Evolutionary conservation across 2,888 invertebrate species (phyloP), one percentile per base, ranked within the genome.

Genomic region (Drosophila dives): DNA sequence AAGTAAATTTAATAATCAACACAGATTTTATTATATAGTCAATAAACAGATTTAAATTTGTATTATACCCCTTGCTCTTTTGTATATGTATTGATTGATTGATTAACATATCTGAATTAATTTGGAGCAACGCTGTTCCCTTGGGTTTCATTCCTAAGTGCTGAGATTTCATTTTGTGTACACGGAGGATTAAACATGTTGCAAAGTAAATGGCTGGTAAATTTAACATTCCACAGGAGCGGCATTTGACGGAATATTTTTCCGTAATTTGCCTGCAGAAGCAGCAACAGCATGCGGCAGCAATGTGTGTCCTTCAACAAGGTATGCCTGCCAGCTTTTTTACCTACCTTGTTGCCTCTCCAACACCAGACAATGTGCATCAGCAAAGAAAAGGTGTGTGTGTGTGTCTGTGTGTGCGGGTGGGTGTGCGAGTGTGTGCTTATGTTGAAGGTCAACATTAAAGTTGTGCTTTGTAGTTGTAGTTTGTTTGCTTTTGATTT

Each of bases 401-500:
- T 12, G 34, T 34, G 34, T 4, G 4, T 45, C 29, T 48, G 51
- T 54, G 49, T 17, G 51, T 42, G 45, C 53, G 48, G 12, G 49
- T n/a, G 61, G 17, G 33, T 55, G 51, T 50, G 64, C 5, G 17
- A 29, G 48, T 32, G 55, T 42, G 55, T 45, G 68, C 45, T 65
- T 36, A 60, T 79, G 81, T 72, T 86, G 84, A 86, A 90, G 90
- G 89, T 66, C 90, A 72, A 72, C 36, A 72, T 81, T 83, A 81
- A 88, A 81, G 81, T 66, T 68, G 60, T 12, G 20, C 10, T 58
- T 45, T 66, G 49, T 45, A 72, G 53, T 45, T 77, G 50, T 50
- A 71, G 69, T 69, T 71, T 74, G 69, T 75, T 73, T 81, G 81
- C 63, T 45, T 80, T 89, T 86, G 78, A 83, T 74, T 82, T 85